Conservation (phyloP, 2,797 vertebrate species). For the Molossus molossus region DNA sequence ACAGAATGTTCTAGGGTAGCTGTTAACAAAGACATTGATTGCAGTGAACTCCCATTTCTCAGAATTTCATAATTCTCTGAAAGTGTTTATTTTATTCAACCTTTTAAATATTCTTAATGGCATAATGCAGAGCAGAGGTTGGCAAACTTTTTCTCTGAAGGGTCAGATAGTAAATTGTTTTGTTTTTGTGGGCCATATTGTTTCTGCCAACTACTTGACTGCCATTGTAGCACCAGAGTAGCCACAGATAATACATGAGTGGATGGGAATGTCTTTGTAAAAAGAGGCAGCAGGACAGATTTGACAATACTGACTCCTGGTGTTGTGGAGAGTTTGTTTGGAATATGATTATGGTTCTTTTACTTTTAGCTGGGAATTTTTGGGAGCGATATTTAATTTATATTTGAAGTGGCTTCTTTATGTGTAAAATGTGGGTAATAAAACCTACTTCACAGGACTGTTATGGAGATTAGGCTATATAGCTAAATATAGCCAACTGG, state of each 20-base stretch:
- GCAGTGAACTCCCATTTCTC: neutral
- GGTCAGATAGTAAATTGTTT: conserved; percentile 3
- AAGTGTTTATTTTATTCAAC: neutral
- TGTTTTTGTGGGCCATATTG: neutral
- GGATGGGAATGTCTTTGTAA: neutral
- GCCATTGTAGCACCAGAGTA: neutral
- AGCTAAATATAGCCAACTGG: conserved; percentile 13
- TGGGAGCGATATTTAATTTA: conserved; percentile 38
- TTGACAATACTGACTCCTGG: neutral
- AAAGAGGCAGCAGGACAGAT: neutral
- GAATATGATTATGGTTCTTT: neutral
- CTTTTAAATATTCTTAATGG: neutral
- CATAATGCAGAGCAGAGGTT: neutral
- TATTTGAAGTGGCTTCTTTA: conserved; percentile 26
- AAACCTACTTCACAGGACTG: conserved; percentile 8
- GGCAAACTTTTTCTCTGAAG: neutral
- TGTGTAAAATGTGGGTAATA: conserved; percentile 25
- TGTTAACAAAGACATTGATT: neutral
- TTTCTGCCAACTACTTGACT: conserved; percentile 19
- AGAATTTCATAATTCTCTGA: conserved; percentile 64
- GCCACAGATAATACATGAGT: neutral
- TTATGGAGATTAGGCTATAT: conserved; percentile 1
- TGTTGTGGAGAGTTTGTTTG: neutral
- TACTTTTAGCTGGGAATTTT: neutral
- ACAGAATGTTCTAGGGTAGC: neutral